Conservation (phyloP, 2,113 vertebrate genomes). For the Oryzias javanicus region DNA sequence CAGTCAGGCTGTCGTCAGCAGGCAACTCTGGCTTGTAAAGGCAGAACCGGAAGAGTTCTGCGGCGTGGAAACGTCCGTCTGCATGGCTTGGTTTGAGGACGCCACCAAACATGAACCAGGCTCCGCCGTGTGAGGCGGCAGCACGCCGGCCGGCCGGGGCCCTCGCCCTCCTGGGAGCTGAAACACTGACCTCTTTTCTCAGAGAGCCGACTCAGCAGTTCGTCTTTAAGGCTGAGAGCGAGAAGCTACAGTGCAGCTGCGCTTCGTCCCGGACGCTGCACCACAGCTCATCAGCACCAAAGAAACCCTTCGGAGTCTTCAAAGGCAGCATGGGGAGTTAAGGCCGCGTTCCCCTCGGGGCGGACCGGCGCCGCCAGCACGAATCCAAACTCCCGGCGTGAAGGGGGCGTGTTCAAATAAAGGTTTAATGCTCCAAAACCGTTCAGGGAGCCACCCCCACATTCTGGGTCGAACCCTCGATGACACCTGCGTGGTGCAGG, state of each 20-base stretch:
- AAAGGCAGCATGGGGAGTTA: constrained; percentile 79
- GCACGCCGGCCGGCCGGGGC: constrained; percentile 35
- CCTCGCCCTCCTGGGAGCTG: constrained; percentile 15
- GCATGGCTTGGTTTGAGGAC: constrained; percentile 20
- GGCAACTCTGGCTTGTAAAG: constrained; percentile 56
- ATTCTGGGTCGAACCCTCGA: too few relatives aligned
- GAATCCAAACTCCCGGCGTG: constrained; percentile 21
- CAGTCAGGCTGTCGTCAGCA: constrained; percentile 30
- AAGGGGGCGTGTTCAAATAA: neutral
- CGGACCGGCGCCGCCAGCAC: constrained; percentile 22
- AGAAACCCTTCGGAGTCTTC: constrained; percentile 44
- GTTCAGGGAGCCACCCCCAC: too few relatives aligned
- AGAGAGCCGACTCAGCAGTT: constrained; percentile 25
- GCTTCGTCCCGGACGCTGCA: neutral
- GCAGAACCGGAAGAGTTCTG: constrained; percentile 37
- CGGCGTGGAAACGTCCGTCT: constrained; percentile 29
- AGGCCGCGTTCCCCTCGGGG: constrained; percentile 68
- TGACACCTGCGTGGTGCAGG: too few relatives aligned
- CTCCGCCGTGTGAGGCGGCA: constrained; percentile 69
- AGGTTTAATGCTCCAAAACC: too few relatives aligned
- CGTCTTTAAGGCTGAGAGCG: constrained; percentile 57
- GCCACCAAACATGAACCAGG: constrained; percentile 24
- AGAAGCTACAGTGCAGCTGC: constrained; percentile 53
- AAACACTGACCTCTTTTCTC: constrained; percentile 12
- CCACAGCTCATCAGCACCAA: constrained; percentile 37